Conservation (phyloP, 2,113 vertebrate genomes). For the Maccullochella peelii region DNA sequence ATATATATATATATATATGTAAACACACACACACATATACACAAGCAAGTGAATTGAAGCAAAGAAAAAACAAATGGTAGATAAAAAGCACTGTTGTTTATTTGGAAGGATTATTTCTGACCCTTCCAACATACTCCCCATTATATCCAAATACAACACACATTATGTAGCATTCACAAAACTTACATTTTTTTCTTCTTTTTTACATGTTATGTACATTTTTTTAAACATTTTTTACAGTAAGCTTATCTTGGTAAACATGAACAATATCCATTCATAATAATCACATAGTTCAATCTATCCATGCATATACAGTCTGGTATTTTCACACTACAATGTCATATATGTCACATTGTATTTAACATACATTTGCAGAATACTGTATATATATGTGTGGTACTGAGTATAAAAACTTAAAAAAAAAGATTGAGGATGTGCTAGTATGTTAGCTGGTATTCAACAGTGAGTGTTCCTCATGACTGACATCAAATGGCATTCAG, state of each 20-base stretch:
- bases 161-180: conserved; percentile 55
- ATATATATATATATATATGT: too few relatives aligned
- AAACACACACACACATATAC: too few relatives aligned
- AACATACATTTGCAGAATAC: conserved; percentile 46
- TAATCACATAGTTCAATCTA: conserved; percentile 41
- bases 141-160: conserved; percentile 56
- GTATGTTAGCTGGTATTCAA: conserved; percentile 60
- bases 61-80: neutral
- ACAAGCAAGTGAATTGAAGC: neutral
- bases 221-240: conserved; percentile 53
- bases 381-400: conserved; percentile 13
- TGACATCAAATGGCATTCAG: conserved; percentile 43
- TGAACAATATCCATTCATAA: conserved; percentile 46
- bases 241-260: conserved; percentile 69
- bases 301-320: conserved; percentile 63
- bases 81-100: conserved; percentile 28
- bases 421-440: conserved; percentile 41
- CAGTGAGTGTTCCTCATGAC: conserved; percentile 31
- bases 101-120: conserved; percentile 44
- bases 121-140: conserved; percentile 34
- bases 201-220: conserved; percentile 72
- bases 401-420: conserved; percentile 60
- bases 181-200: conserved; percentile 42
- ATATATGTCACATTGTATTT: conserved; percentile 32
- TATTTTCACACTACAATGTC: conserved; percentile 40